A percentile compares a stretch with the other conserved stretches of the same genome.
Evolutionary conservation across 2,888 invertebrate species (phyloP).

Genomic region (Sipha maydis): DNA sequence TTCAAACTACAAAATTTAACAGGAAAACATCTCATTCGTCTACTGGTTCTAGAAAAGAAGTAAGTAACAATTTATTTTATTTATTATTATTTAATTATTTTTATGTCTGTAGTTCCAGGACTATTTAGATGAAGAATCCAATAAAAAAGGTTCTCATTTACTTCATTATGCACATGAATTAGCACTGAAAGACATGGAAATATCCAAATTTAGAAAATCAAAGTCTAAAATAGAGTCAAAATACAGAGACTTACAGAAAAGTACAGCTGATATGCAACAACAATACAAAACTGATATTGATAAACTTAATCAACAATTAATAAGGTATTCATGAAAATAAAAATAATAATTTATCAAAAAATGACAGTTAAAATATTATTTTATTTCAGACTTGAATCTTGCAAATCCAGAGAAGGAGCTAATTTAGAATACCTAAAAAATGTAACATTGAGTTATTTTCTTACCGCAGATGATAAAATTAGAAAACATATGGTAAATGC

Average conservation of each 20-base stretch:
- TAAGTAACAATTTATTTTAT: conserved; percentile 11
- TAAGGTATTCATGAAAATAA: conserved; percentile 66
- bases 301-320: conserved; percentile 67
- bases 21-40: conserved; percentile 57
- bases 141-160: conserved; percentile 75
- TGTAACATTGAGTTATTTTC: conserved; percentile 84
- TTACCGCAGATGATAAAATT: conserved; percentile 76
- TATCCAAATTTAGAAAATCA: conserved; percentile 77
- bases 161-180: conserved; percentile 85
- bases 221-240: conserved; percentile 72
- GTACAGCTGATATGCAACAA: conserved; percentile 66
- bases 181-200: conserved; percentile 82
- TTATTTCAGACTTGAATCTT: conserved; percentile 74
- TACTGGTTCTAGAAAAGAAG: conserved; percentile 55
- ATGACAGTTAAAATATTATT: conserved; percentile 4
- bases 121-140: conserved; percentile 58
- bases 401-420: conserved; percentile 83
- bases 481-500: conserved; percentile 88
- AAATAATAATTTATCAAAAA: conserved; percentile 23
- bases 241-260: conserved; percentile 67
- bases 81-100: neutral
- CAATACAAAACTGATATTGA: conserved; percentile 67
- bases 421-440: conserved; percentile 92
- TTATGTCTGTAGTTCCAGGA: conserved; percentile 41
- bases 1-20: conserved; percentile 46